A percentile compares a stretch with the other conserved stretches of the same genome.
These are phyloP conservation scores for Pipistrellus kuhlii DNA, from an alignment of 2,797 vertebrate genomes.

Conservation along the genomic window DNA sequence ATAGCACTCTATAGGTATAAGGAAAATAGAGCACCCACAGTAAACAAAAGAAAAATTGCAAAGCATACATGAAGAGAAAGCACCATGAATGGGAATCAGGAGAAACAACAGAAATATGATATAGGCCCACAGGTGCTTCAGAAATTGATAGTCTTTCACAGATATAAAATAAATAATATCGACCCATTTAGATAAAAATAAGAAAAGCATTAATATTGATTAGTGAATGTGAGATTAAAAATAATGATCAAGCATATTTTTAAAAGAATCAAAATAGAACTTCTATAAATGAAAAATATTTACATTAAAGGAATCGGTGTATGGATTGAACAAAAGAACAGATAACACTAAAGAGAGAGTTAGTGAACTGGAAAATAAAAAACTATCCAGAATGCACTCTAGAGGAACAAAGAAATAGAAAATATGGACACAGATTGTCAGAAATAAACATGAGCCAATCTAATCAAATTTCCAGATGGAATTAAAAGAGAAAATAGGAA, in stretches of 20 bases:
- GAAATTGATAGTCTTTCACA: not conserved
- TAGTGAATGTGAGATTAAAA: not conserved
- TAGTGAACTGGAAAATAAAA: constrained; percentile 7
- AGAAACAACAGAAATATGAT: constrained; percentile 42
- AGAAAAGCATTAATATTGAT: not conserved
- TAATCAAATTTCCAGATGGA: not conserved
- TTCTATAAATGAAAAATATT: constrained; percentile 32
- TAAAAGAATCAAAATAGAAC: not conserved
- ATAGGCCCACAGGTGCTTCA: not conserved
- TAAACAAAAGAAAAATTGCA: not conserved
- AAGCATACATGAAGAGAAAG: not conserved
- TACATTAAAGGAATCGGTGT: not conserved
- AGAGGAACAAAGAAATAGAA: not conserved
- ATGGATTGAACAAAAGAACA: not conserved
- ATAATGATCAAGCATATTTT: not conserved
- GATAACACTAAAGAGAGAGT: constrained; percentile 38
- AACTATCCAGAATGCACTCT: not conserved
- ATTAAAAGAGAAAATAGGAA: constrained; percentile 1
- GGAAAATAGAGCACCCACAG: not conserved
- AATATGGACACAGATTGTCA: not conserved
- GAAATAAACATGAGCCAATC: not conserved
- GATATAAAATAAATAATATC: not conserved
- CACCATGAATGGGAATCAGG: not conserved
- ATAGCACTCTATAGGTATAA: not conserved
- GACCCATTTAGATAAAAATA: not conserved